These are phyloP conservation scores for Drosophila koepferae DNA, from an alignment of 2,888 invertebrate genomes.

Conservation along the genomic window DNA sequence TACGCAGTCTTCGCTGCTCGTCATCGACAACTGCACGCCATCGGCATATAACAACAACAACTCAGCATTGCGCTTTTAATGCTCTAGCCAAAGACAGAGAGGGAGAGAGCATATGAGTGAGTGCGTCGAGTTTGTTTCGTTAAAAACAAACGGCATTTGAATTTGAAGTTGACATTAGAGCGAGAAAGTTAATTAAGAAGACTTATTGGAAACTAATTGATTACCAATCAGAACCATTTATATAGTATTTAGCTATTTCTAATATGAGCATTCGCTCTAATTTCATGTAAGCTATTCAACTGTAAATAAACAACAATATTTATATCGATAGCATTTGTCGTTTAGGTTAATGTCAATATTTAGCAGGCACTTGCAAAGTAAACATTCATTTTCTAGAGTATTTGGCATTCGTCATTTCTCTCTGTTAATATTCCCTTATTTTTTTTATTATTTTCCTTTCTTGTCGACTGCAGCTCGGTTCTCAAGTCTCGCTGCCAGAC, in stretches of 20 bases:
- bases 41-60: slow-evolving; percentile 62
- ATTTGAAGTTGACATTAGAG: not conserved
- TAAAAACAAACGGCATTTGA: not conserved
- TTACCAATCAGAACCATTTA: not conserved
- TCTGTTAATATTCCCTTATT: not conserved
- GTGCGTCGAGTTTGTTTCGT: slow-evolving; percentile 14
- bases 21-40: slow-evolving; percentile 72
- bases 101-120: slow-evolving; percentile 23
- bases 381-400: slow-evolving; percentile 32
- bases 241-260: not conserved
- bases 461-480: slow-evolving; percentile 34
- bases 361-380: slow-evolving; percentile 5
- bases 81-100: slow-evolving; percentile 37
- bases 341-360: slow-evolving; percentile 11
- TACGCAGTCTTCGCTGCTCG: slow-evolving; percentile 68
- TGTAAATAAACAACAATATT: not conserved
- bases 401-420: slow-evolving; percentile 34
- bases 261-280: not conserved
- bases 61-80: slow-evolving; percentile 37
- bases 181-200: not conserved
- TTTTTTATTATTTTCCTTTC: not conserved
- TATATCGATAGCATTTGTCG: not conserved
- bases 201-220: not conserved
- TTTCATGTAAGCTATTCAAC: not conserved
- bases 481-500: slow-evolving; percentile 59